A percentile compares a stretch with the other conserved stretches of the same genome.
These are phyloP conservation scores for Heliconius nattereri DNA, from an alignment of 1,140 invertebrate genomes.

Conservation along the genomic window DNA sequence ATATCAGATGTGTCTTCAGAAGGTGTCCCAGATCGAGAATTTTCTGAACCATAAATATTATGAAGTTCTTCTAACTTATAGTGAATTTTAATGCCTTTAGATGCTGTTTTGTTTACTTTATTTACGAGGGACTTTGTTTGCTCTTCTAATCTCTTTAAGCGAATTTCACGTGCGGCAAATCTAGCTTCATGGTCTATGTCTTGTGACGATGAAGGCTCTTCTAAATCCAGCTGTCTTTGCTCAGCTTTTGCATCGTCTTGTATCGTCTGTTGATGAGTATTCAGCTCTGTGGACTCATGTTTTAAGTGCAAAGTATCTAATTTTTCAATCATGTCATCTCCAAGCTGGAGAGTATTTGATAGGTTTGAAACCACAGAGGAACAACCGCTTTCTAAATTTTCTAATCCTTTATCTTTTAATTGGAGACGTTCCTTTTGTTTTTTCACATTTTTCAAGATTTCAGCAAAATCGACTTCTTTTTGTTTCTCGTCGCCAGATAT, in stretches of 20 bases:
- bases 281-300: neutral
- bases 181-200: constrained; percentile 74
- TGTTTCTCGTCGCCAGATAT: neutral
- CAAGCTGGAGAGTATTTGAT: constrained; percentile 26
- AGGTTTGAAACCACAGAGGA: constrained; percentile 30
- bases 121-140: constrained; percentile 79
- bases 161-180: constrained; percentile 74
- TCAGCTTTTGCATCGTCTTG: constrained; percentile 13
- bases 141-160: constrained; percentile 76
- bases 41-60: constrained; percentile 77
- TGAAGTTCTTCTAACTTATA: constrained; percentile 78
- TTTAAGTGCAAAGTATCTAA: constrained; percentile 27
- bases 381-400: constrained; percentile 37
- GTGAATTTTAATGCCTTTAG: constrained; percentile 76
- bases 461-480: constrained; percentile 26
- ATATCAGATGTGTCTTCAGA: constrained; percentile 67
- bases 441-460: constrained; percentile 28
- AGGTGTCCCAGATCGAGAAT: constrained; percentile 68
- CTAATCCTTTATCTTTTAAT: constrained; percentile 36
- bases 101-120: constrained; percentile 77
- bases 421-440: constrained; percentile 39
- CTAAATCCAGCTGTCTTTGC: constrained; percentile 32
- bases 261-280: neutral
- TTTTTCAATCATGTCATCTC: constrained; percentile 28
- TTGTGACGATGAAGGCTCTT: constrained; percentile 61